Evolutionary conservation across 2,888 invertebrate genomes (phyloP), one percentile per base, ranked within the genome.

Genomic region (Sinodicranocentrus sp.): DNA sequence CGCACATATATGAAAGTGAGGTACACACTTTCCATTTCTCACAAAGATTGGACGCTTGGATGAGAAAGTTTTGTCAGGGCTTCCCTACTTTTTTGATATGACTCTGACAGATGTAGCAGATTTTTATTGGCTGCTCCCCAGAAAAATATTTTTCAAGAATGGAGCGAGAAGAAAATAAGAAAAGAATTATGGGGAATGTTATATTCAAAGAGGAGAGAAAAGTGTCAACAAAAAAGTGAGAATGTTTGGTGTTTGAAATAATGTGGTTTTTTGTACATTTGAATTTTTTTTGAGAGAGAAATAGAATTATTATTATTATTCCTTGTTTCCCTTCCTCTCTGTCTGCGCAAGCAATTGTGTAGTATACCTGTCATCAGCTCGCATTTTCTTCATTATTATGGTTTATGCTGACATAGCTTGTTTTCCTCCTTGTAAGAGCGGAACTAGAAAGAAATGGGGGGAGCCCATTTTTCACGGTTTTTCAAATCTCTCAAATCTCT

Each of bases 351-450:
- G 70, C 75, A 63, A 84, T 84, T 77, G 76, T 71, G 26, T 39
- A 44, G 70, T 87, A 86, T 87, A 87, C 78, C 80, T 88, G 86
- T 88, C 88, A 86, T 73, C 88, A 85, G 84, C 78, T 84, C 68
- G 61, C 86, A 87, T 85, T 86, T 85, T 44, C 43, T 23, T 80
- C 85, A 86, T 82, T 85, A 83, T 86, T 85, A 84, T 87, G 82
- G 82, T 82, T 78, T 73, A 65, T 63, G 82, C 52, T 82, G 79
- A 78, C 63, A 70, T 26, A 2, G 2, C 17, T 54, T n/a, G n/a
- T n/a, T 54, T 17, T 54, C 54, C 21, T n/a, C n/a, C n/a, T n/a
- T n/a, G n/a, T n/a, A n/a, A n/a, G n/a, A n/a, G n/a, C n/a, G n/a
- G n/a, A n/a, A n/a, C n/a, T n/a, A n/a, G n/a, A n/a, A n/a, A n/a